Percentiles rank a stretch among this genome's conserved stretches.
Evolutionary conservation across 2,113 vertebrate species (phyloP).

Genomic region (Actinemys pallida): DNA sequence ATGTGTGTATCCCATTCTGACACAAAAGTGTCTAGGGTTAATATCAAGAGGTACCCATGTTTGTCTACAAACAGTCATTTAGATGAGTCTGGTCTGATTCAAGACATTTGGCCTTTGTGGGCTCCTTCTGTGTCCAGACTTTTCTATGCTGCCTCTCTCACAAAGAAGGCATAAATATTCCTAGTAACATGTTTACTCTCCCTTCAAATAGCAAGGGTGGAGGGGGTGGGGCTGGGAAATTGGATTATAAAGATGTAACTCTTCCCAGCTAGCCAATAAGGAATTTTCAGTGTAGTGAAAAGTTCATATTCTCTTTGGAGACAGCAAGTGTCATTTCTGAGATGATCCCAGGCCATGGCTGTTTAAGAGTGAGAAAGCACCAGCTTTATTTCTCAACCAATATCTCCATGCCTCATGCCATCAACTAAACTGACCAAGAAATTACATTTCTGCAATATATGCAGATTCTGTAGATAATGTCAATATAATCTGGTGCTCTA

Average conservation of each 20-base stretch:
- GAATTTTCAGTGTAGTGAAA: not conserved
- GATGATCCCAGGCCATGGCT: not conserved
- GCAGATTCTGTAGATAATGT: not conserved
- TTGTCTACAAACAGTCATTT: not conserved
- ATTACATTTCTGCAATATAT: not conserved
- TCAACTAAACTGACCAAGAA: conserved; percentile 1
- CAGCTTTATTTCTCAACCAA: not conserved
- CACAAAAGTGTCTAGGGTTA: not conserved
- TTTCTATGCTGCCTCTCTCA: not conserved
- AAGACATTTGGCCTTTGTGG: not conserved
- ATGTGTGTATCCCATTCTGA: not conserved
- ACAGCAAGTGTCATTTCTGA: not conserved
- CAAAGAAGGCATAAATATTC: not conserved
- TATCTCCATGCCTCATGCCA: not conserved
- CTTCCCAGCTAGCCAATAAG: not conserved
- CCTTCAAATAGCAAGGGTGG: not conserved
- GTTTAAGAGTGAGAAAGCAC: not conserved
- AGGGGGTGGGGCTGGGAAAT: not conserved
- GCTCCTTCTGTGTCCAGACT: not conserved
- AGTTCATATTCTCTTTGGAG: not conserved
- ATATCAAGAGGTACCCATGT: not conserved
- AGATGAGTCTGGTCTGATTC: not conserved
- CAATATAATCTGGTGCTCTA: not conserved
- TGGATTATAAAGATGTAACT: not conserved
- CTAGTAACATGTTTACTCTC: conserved; percentile 17